Evolutionary conservation across 2,888 invertebrate species (phyloP).

Genomic region (Trissoscelio sp.): DNA sequence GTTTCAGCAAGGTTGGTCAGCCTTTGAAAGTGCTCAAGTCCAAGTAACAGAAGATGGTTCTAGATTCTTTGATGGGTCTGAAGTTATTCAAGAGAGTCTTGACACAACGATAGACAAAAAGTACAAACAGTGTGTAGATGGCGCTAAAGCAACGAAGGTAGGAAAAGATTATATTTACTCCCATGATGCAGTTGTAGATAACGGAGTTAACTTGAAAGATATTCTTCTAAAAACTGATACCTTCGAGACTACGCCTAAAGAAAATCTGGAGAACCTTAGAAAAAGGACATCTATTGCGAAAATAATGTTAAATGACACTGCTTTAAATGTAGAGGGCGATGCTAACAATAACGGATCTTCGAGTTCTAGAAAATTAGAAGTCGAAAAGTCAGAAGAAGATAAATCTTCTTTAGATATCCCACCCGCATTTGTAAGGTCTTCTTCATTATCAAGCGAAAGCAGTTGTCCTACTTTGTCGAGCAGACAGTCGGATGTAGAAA

Average conservation of each 20-base stretch:
- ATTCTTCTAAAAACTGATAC: slow-evolving; percentile 78
- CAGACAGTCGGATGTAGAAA: slow-evolving; percentile 77
- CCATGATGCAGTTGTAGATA: slow-evolving; percentile 68
- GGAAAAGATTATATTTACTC: slow-evolving; percentile 52
- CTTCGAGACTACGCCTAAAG: slow-evolving; percentile 76
- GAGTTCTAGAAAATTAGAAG: slow-evolving; percentile 65
- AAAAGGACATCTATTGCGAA: slow-evolving; percentile 80
- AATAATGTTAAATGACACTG: slow-evolving; percentile 77
- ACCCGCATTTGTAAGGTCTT: slow-evolving; percentile 76
- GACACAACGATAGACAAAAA: slow-evolving; percentile 80
- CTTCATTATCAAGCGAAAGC: slow-evolving; percentile 79
- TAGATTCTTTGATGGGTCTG: slow-evolving; percentile 41
- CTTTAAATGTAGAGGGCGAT: slow-evolving; percentile 54
- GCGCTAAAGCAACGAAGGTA: slow-evolving; percentile 71
- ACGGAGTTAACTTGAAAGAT: slow-evolving; percentile 79
- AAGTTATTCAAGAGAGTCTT: slow-evolving; percentile 59
- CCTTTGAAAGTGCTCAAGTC: slow-evolving; percentile 62
- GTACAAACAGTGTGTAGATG: slow-evolving; percentile 80
- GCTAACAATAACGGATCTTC: slow-evolving; percentile 69
- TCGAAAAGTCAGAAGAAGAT: slow-evolving; percentile 70
- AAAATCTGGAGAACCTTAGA: slow-evolving; percentile 79
- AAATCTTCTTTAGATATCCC: slow-evolving; percentile 72
- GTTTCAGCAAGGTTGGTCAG: slow-evolving; percentile 62
- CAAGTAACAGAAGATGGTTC: slow-evolving; percentile 57
- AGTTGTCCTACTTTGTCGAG: slow-evolving; percentile 79